Evolutionary conservation across 2,888 invertebrate species (phyloP), one percentile per base, ranked within the genome.

Genomic region (Cybosia mesomella): DNA sequence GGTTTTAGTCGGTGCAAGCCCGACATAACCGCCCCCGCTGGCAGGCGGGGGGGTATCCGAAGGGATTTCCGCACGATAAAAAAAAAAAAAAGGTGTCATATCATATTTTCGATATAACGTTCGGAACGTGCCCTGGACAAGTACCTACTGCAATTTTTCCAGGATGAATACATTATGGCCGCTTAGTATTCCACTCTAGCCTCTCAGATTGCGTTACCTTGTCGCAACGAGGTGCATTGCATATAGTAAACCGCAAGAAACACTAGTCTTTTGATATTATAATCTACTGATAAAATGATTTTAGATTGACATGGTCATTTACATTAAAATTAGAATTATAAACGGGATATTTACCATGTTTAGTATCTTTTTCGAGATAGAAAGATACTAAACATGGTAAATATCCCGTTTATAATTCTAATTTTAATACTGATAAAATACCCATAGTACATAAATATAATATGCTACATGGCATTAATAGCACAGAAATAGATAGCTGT

Each of bases 151-250:
- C 83, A 85, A 87, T 91, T 92, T 92, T 91, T 88, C 90, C 87
- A 81, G 80, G 85, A 88, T 87, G 90, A 92, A 92, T 92, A 90
- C 84, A 90, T 91, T 90, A 92, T 53, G 68, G 62, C 66, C 76
- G 79, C 75, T 94, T 92, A 89, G 87, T 94, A 93, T 94, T 92
- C 93, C 75, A 65, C 58, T 74, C 77, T 69, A 77, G 80, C 69
- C 49, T 70, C 79, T 76, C 79, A 87, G 90, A 93, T 93, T 90
- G 91, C 90, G 87, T 91, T 92, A 89, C 91, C 93, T 91, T 91
- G 92, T 93, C 89, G 89, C 85, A 83, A 88, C 75, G 83, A 84
- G 86, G 83, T 83, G 83, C 82, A 83, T 83, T 89, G 92, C 89
- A 92, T 91, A 88, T 86, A 90, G 90, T 89, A 89, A 72, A 54